phyloP scores from a whole-genome alignment of 2,888 invertebrate genomes.

The Meteorus cinctellus region DNA sequence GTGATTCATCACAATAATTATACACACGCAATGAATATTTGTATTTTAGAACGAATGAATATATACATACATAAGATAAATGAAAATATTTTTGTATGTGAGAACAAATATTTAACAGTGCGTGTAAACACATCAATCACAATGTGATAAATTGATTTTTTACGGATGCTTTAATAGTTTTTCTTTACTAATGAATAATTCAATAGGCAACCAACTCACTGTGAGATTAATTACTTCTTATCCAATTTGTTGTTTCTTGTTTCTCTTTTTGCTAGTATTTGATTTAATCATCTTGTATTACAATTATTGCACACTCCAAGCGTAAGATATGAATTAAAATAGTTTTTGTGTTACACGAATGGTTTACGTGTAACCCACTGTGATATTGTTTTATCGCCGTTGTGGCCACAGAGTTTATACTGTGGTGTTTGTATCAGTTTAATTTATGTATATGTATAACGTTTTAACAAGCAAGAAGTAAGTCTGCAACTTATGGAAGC shows the following conservation, averaged over 20 bases:
- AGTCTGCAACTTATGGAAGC: background rate
- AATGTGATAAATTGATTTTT: background rate
- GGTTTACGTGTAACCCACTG: background rate
- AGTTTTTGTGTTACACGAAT: background rate
- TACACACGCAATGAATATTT: constrained; percentile 49
- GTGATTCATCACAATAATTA: constrained; percentile 60
- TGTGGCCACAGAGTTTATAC: constrained; percentile 13
- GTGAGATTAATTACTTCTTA: background rate
- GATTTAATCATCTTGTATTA: constrained; percentile 5
- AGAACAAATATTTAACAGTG: background rate
- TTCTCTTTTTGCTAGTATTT: background rate
- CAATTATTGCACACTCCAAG: constrained; percentile 15
- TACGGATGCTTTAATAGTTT: background rate
- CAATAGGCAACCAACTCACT: background rate
- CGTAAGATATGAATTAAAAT: constrained; percentile 10
- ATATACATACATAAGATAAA: background rate
- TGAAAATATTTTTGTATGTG: background rate
- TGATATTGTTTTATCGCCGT: constrained; percentile 25
- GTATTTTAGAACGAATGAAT: constrained; percentile 21
- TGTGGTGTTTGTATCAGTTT: background rate
- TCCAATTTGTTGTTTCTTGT: background rate
- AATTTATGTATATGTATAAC: constrained; percentile 3
- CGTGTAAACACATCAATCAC: background rate
- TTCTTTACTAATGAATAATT: background rate
- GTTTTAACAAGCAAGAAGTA: constrained; percentile 35